Evolutionary conservation across 2,797 vertebrate genomes (phyloP).

Genomic region (Crenichthys baileyi): DNA sequence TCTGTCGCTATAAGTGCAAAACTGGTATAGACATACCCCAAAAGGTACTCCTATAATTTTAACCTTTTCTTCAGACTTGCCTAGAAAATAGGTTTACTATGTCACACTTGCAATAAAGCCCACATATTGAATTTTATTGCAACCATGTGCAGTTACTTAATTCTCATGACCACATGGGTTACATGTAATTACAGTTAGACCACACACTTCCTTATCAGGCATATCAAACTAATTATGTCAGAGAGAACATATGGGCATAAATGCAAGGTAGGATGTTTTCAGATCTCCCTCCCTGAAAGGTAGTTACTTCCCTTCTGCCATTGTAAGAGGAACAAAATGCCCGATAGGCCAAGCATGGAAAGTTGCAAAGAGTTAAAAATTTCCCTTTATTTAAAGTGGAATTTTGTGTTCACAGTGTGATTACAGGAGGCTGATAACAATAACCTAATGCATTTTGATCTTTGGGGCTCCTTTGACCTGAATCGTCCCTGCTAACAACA

Average conservation of each 20-base stretch:
- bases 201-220: slow-evolving; percentile 36
- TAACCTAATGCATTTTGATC: neutral
- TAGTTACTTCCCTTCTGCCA: slow-evolving; percentile 2
- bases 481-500: neutral
- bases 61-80: neutral
- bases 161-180: slow-evolving; percentile 20
- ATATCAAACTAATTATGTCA: slow-evolving; percentile 34
- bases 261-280: slow-evolving; percentile 15
- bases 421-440: slow-evolving; percentile 13
- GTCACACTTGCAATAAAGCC: slow-evolving; percentile 33
- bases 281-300: slow-evolving; percentile 4
- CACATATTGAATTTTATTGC: slow-evolving; percentile 22
- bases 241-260: slow-evolving; percentile 10
- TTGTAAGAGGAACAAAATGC: neutral
- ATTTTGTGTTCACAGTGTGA: neutral
- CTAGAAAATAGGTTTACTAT: neutral
- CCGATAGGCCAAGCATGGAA: slow-evolving; percentile 9
- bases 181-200: slow-evolving; percentile 37
- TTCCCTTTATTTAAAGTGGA: slow-evolving; percentile 1
- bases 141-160: slow-evolving; percentile 38
- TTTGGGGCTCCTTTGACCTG: slow-evolving; percentile 1
- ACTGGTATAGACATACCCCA: too few relatives aligned
- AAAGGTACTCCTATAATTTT: neutral
- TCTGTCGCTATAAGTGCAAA: too few relatives aligned
- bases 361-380: neutral